Conservation (phyloP, 2,888 invertebrate genomes). For the Sesia apiformis region DNA sequence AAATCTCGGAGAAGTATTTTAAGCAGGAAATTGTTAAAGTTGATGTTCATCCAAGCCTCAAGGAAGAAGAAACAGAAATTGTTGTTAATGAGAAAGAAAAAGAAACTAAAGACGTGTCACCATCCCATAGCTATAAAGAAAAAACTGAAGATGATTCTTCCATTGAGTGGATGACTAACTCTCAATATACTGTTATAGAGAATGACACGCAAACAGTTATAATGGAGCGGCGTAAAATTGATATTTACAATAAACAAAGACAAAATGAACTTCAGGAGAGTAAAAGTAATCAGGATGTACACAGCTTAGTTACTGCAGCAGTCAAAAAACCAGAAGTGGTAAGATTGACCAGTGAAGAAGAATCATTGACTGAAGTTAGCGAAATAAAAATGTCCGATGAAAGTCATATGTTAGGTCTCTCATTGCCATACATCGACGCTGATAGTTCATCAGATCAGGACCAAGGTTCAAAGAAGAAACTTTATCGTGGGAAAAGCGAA, state of each 20-base stretch:
- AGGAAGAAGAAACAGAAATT: slow-evolving; percentile 23
- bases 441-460: slow-evolving; percentile 71
- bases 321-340: slow-evolving; percentile 64
- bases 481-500: slow-evolving; percentile 75
- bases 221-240: slow-evolving; percentile 75
- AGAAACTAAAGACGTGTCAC: slow-evolving; percentile 41
- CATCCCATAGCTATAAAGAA: slow-evolving; percentile 47
- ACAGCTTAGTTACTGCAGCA: slow-evolving; percentile 32
- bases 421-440: slow-evolving; percentile 68
- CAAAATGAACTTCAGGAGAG: slow-evolving; percentile 59
- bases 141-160: slow-evolving; percentile 60
- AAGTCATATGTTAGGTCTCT: slow-evolving; percentile 59
- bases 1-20: slow-evolving; percentile 61
- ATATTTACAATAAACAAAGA: slow-evolving; percentile 74
- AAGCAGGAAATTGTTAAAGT: slow-evolving; percentile 66
- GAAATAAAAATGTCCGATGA: slow-evolving; percentile 74
- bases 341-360: slow-evolving; percentile 78
- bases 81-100: slow-evolving; percentile 14
- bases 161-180: slow-evolving; percentile 62
- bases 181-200: slow-evolving; percentile 58
- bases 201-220: slow-evolving; percentile 77
- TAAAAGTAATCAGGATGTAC: slow-evolving; percentile 51
- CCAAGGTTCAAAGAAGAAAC: slow-evolving; percentile 39
- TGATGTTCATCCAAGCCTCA: slow-evolving; percentile 55
- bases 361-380: slow-evolving; percentile 79